Conservation (phyloP, 2,113 vertebrate genomes). For the Notechis scutatus region DNA sequence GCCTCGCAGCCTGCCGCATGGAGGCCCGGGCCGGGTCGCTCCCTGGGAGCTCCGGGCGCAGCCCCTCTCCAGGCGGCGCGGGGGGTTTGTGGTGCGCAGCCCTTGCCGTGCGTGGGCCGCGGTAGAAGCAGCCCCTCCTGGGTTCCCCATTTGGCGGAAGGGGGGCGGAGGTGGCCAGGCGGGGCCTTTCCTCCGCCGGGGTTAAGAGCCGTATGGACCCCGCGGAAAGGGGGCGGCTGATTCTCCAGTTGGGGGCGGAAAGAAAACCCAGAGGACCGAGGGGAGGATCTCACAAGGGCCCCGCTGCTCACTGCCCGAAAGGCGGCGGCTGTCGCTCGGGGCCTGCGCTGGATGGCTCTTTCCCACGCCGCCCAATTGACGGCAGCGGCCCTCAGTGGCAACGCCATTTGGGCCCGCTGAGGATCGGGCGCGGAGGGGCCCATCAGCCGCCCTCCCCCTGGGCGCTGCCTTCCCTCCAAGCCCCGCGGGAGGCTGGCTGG, state of each 20-base stretch:
- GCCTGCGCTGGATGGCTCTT: neutral
- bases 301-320: no score
- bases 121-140: neutral
- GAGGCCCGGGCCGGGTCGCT: neutral
- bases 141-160: neutral
- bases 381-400: neutral
- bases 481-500: neutral
- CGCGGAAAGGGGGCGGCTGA: no score
- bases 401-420: no score
- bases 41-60: neutral
- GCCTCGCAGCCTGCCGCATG: neutral
- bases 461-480: neutral
- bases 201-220: no score
- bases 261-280: no score
- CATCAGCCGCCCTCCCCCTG: neutral
- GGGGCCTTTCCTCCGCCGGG: no score
- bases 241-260: no score
- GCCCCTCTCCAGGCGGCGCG: neutral
- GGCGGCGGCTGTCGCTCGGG: no score
- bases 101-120: accelerated
- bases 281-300: no score
- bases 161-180: no score
- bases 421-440: neutral
- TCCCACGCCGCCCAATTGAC: neutral
- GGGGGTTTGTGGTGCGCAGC: neutral